A percentile compares a stretch with the other conserved stretches of the same genome.
phyloP scores from a whole-genome alignment of 1,140 invertebrate species.

The Camponotus floridanus region DNA sequence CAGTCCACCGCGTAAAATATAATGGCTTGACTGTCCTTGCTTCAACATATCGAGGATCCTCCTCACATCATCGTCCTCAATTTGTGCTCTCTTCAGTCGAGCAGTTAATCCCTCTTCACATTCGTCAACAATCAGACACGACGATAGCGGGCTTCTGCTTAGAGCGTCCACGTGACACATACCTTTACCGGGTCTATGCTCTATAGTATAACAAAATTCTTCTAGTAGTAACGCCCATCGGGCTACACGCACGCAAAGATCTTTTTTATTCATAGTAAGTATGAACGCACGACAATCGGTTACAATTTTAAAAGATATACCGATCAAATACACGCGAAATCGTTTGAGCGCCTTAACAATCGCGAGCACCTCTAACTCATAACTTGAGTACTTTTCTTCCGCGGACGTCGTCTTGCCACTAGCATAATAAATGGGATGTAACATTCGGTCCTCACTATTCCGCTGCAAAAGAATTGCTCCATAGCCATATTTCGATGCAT shows the following conservation, averaged over 20 bases:
- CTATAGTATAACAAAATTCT: background rate
- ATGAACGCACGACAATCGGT: background rate
- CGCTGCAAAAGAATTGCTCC: slow-evolving; percentile 4
- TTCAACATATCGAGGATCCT: too few relatives aligned
- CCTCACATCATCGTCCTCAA: too few relatives aligned
- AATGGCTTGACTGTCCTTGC: too few relatives aligned
- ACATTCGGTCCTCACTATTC: background rate
- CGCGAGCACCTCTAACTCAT: slow-evolving; percentile 5
- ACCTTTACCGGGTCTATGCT: slow-evolving; percentile 3
- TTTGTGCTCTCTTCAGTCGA: too few relatives aligned
- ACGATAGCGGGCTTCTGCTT: background rate
- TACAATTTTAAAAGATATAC: background rate
- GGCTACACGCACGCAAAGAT: slow-evolving; percentile 20
- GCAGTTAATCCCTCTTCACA: too few relatives aligned
- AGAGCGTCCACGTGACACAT: background rate
- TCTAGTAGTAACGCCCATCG: slow-evolving; percentile 17
- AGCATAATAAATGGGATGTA: background rate
- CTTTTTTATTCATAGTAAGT: background rate
- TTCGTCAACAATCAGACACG: too few relatives aligned
- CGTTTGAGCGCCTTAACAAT: background rate
- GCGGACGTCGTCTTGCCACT: background rate
- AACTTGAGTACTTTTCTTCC: background rate
- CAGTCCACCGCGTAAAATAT: too few relatives aligned
- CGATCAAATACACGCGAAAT: slow-evolving; percentile 1
- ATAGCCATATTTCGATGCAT: background rate